Evolutionary conservation across 1,140 invertebrate genomes (phyloP).

Genomic region (Daktulosphaira vitifoliae): DNA sequence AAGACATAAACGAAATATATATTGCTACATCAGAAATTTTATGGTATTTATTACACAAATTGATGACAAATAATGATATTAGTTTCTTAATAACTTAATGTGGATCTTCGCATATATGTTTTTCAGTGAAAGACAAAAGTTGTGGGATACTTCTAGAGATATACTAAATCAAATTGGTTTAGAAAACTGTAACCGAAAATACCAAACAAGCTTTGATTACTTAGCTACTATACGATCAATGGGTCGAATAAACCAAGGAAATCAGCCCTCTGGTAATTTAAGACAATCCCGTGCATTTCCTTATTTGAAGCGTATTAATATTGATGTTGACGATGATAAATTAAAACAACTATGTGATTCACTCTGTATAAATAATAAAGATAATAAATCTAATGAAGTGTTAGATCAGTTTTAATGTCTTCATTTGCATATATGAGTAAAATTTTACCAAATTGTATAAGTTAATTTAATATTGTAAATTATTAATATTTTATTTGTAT

Average conservation of each 20-base stretch:
- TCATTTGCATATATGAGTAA: no score
- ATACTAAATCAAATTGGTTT: slow-evolving; percentile 24
- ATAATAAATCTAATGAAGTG: neutral
- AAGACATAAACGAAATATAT: neutral
- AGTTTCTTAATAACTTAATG: neutral
- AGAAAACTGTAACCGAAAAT: slow-evolving; percentile 22
- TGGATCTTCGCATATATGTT: neutral
- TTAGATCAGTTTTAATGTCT: slow-evolving; percentile 20
- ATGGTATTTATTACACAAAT: neutral
- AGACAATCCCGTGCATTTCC: slow-evolving; percentile 5
- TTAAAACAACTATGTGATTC: neutral
- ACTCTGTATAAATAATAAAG: neutral
- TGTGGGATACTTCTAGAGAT: neutral
- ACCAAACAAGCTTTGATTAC: slow-evolving; percentile 7
- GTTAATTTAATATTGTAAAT: no score
- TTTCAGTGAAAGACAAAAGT: neutral
- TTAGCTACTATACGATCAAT: neutral
- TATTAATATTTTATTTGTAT: no score
- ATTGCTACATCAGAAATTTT: neutral
- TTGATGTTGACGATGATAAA: neutral
- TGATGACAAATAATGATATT: neutral
- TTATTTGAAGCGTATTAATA: neutral
- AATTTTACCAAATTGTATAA: no score
- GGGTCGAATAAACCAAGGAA: neutral
- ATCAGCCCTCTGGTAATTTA: neutral